Evolutionary conservation across 2,888 invertebrate genomes (phyloP).

Genomic region (Anorthoa munda): DNA sequence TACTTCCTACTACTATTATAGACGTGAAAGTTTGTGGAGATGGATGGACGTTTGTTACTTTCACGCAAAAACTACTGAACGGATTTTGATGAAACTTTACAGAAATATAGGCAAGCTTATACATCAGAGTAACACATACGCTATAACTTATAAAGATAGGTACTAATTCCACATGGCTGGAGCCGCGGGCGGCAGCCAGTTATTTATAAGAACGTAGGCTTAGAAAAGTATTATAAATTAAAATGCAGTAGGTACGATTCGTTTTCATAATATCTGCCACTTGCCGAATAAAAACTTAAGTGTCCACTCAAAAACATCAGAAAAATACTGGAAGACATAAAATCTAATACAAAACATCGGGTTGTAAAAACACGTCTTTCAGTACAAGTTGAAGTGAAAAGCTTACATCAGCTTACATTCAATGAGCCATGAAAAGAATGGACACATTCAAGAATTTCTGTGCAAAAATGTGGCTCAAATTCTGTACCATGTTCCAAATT

Average conservation of each 20-base stretch:
- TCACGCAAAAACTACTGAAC: too few relatives aligned
- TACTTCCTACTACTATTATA: too few relatives aligned
- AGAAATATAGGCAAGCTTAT: too few relatives aligned
- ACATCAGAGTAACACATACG: too few relatives aligned
- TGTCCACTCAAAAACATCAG: constrained; percentile 9
- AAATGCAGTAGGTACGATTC: background rate
- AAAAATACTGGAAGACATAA: constrained; percentile 6
- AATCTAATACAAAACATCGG: constrained; percentile 20
- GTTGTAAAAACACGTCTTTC: constrained; percentile 41
- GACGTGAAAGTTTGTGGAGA: too few relatives aligned
- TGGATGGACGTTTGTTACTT: too few relatives aligned
- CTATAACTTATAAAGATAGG: too few relatives aligned
- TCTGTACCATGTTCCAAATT: constrained; percentile 60
- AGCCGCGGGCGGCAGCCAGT: too few relatives aligned
- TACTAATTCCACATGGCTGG: too few relatives aligned
- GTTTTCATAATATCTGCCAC: background rate
- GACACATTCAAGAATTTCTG: constrained; percentile 49
- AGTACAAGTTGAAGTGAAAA: constrained; percentile 25
- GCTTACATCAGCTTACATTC: constrained; percentile 59
- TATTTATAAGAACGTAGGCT: background rate
- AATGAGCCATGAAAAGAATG: constrained; percentile 47
- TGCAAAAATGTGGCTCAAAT: constrained; percentile 59
- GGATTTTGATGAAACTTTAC: too few relatives aligned
- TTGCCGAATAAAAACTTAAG: background rate
- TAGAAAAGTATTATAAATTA: background rate